phyloP scores from a whole-genome alignment of 2,113 vertebrate species.

The Corvus moneduloides region DNA sequence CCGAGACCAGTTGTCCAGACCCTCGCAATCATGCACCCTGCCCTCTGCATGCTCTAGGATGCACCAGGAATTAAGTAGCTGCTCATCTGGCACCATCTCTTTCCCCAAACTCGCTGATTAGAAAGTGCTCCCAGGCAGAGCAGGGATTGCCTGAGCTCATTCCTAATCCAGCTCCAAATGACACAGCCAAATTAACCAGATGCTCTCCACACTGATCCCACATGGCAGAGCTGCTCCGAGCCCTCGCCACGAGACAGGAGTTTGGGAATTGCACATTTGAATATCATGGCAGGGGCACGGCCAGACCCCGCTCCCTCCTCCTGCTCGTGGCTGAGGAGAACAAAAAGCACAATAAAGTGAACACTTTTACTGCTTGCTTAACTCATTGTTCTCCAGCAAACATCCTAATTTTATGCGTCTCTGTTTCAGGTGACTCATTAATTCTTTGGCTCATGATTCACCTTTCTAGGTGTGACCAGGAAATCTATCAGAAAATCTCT shows the following conservation, averaged over 20 bases:
- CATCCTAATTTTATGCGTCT: neutral
- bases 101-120: neutral
- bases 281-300: rapidly evolving
- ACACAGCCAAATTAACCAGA: neutral
- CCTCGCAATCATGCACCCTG: neutral
- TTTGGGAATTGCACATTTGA: neutral
- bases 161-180: neutral
- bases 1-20: neutral
- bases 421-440: neutral
- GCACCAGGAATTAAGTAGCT: neutral
- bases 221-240: neutral
- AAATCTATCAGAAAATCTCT: neutral
- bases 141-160: neutral
- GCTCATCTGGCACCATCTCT: neutral
- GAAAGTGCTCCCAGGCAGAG: neutral
- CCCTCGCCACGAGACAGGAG: neutral
- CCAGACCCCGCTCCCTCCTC: neutral
- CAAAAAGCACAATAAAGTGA: neutral
- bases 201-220: neutral
- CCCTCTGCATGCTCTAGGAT: neutral
- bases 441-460: neutral
- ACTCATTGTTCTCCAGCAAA: neutral
- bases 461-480: neutral
- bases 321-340: neutral
- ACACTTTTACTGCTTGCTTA: neutral